phyloP scores from a whole-genome alignment of 2,888 invertebrate species.

The Oxyteleia sp. region DNA sequence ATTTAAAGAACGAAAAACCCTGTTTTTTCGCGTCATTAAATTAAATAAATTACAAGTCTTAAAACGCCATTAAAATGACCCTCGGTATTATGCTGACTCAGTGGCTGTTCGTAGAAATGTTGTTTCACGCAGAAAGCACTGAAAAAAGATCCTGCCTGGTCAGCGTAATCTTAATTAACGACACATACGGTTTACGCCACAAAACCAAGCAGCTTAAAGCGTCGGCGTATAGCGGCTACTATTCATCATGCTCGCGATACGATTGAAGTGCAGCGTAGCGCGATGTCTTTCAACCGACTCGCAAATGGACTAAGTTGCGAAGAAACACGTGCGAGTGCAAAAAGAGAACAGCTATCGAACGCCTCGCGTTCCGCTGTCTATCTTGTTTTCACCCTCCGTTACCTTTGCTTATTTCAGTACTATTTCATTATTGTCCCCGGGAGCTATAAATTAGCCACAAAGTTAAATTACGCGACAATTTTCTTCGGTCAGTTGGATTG shows the following conservation, averaged over 20 bases:
- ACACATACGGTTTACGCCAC: too few species aligned
- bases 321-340: not conserved
- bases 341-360: conserved; percentile 5
- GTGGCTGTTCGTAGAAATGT: conserved; percentile 34
- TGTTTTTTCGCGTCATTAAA: conserved; percentile 15
- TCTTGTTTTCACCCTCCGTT: not conserved
- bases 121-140: conserved; percentile 33
- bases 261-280: conserved; percentile 13
- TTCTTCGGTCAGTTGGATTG: conserved; percentile 19
- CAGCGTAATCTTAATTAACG: conserved; percentile 56
- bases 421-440: conserved; percentile 43
- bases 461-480: conserved; percentile 26
- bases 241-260: not conserved
- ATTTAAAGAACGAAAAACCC: too few species aligned
- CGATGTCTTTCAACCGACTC: conserved; percentile 11
- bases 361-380: not conserved
- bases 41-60: conserved; percentile 35
- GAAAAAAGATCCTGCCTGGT: conserved; percentile 40
- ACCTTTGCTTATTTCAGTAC: conserved; percentile 25
- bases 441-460: conserved; percentile 33
- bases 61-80: conserved; percentile 40
- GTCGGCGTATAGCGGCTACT: too few species aligned
- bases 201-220: not conserved
- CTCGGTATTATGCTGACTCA: conserved; percentile 23
- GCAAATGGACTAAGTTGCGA: not conserved